Base-by-base conservation (phyloP, 2,888 invertebrate genomes). In the Troides oblongomaculatus region DNA sequence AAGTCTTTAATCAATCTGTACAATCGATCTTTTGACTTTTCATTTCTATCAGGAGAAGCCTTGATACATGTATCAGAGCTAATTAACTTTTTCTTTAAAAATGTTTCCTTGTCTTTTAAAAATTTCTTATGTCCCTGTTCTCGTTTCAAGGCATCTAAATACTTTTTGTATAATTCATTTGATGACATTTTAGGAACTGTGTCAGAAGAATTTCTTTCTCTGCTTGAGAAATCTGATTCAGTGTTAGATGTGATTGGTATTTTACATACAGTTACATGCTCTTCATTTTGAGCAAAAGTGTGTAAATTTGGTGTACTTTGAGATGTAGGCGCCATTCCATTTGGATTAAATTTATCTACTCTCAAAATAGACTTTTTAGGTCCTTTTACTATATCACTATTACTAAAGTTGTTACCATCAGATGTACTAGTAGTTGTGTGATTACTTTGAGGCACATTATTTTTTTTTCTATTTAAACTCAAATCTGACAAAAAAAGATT, bases 401-500 rank as follows among this genome's bases (percentile, higher is more conserved):
- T 80, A 59, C 75, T 78, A 53, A 82, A 84, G 68, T 84, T 85
- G 77, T 84, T 87, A 56, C 80, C 80, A 73, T 91, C 91, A 62
- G 92, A 90, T 36, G 89, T 90, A 77, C 90, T 92, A 36, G 85
- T 87, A 56, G 88, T 89, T n/a, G 84, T 86, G 62, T 78, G 79
- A 73, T 78, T 82, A 64, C 75, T 76, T 72, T 77, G 76, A 58
- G 73, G 75, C 69, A 82, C 70, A 17, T 78, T 84, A 43, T 86
- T 68, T 71, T 82, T 84, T 68, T 85, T 86, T 63, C 83, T 88
- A 61, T 75, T 81, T 72, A 84, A 87, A 76, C 85, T 93, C 21
- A 93, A 82, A 6, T 87, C 88, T 73, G 93, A 93, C 7, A 93
- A 78, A 78, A 93, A 93, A 62, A 93, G 93, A 61, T 89, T 90